phyloP scores from a whole-genome alignment of 2,113 vertebrate genomes.

The Xiphophorus couchianus region DNA sequence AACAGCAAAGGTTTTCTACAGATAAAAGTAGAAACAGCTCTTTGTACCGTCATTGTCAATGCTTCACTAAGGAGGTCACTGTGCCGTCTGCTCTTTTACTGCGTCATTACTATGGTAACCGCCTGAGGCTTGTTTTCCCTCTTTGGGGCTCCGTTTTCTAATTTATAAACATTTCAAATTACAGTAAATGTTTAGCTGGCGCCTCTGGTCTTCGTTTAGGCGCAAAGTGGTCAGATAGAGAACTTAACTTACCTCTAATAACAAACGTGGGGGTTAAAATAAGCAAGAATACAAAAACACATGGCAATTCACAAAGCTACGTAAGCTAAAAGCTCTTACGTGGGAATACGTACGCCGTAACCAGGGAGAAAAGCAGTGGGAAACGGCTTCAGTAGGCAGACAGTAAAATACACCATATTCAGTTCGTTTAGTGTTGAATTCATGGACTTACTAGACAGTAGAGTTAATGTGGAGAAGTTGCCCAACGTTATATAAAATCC shows the following conservation, averaged over 20 bases:
- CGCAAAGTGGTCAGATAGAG: background rate
- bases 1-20: background rate
- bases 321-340: background rate
- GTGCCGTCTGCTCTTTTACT: constrained; percentile 11
- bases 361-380: constrained; percentile 29
- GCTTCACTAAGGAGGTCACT: background rate
- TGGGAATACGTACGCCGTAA: constrained; percentile 22
- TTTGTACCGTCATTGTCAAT: no score
- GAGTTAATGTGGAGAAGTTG: background rate
- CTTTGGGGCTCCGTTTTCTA: background rate
- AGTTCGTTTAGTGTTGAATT: background rate
- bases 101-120: constrained; percentile 41
- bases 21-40: background rate
- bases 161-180: background rate
- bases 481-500: background rate
- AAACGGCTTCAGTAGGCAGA: background rate
- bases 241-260: constrained; percentile 14
- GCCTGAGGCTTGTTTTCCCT: background rate
- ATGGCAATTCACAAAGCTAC: constrained; percentile 25
- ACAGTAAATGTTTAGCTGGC: background rate
- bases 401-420: background rate
- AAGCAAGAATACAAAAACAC: background rate
- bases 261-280: constrained; percentile 2
- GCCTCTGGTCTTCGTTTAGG: background rate
- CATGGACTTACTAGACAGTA: background rate